Conservation (phyloP, 2,113 vertebrate species). For the Gobio gobio region DNA sequence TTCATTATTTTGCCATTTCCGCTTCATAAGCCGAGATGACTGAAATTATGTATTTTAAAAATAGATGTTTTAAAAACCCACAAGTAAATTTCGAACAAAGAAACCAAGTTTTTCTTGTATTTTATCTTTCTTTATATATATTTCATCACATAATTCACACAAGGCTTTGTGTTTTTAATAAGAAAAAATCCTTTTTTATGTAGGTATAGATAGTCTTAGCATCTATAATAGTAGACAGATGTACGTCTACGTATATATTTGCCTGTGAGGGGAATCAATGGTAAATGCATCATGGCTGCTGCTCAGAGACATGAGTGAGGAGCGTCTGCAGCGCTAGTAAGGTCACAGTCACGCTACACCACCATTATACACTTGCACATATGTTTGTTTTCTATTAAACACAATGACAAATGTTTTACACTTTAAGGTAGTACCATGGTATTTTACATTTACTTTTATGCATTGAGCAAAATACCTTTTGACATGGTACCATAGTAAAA, state of each 20-base stretch:
- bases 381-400: not conserved
- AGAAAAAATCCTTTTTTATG: not conserved
- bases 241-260: not conserved
- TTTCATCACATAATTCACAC: too few species aligned
- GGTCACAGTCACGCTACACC: slow-evolving; percentile 26
- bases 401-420: not conserved
- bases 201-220: not conserved
- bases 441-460: not conserved
- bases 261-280: not conserved
- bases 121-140: too few species aligned
- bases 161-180: not conserved
- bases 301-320: not conserved
- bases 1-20: not conserved
- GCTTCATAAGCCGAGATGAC: not conserved
- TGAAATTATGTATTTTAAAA: not conserved
- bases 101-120: not conserved
- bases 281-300: slow-evolving; percentile 11
- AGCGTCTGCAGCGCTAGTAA: not conserved
- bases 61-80: too few species aligned
- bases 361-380: slow-evolving; percentile 26
- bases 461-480: not conserved
- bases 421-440: not conserved
- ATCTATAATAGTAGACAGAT: not conserved
- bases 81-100: not conserved
- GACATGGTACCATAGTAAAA: not conserved